Conservation (phyloP, 2,113 vertebrate genomes). For the Caloenas nicobarica region DNA sequence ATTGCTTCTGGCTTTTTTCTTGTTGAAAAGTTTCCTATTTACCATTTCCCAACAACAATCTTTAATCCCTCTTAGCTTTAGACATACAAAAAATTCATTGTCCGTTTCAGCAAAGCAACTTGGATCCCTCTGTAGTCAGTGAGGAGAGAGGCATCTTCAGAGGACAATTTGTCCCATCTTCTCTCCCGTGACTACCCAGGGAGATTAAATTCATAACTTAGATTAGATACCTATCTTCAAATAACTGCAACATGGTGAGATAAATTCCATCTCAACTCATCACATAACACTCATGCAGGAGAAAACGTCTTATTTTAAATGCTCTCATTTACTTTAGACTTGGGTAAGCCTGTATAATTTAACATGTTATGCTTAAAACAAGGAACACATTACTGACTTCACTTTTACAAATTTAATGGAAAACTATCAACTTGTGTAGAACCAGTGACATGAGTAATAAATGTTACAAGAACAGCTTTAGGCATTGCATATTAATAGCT, state of each 20-base stretch:
- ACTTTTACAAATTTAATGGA: conserved; percentile 50
- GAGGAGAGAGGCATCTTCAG: neutral
- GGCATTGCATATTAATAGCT: conserved; percentile 57
- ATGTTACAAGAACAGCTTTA: conserved; percentile 65
- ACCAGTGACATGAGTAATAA: conserved; percentile 56
- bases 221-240: neutral
- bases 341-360: conserved; percentile 45
- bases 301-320: conserved; percentile 30
- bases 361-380: conserved; percentile 31
- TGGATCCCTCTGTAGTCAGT: neutral
- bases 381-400: neutral
- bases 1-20: neutral
- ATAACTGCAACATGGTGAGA: neutral
- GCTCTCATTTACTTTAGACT: neutral
- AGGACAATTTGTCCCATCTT: neutral
- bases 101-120: neutral
- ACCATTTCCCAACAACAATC: neutral
- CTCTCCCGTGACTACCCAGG: neutral
- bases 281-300: neutral
- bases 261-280: neutral
- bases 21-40: neutral
- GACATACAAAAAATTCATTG: neutral
- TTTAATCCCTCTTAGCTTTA: neutral
- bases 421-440: conserved; percentile 50
- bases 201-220: neutral